A percentile compares a stretch with the other conserved stretches of the same genome.
phyloP scores from a whole-genome alignment of 64 coral and sea anemone species.

The Cladopsammia gracilis region DNA sequence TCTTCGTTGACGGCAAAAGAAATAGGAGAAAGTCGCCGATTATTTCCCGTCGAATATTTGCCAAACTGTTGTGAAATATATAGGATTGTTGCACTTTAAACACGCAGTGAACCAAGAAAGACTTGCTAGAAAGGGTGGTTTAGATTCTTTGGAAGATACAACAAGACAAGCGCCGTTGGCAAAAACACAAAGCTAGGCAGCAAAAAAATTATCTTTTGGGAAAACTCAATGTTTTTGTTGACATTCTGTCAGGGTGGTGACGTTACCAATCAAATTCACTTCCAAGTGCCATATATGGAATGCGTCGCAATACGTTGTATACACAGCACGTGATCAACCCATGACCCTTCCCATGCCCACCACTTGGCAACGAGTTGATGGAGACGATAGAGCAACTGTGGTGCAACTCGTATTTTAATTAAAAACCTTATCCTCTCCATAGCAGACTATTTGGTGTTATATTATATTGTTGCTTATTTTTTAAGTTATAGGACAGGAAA shows the following conservation, averaged over 20 bases:
- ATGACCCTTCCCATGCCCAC: not conserved
- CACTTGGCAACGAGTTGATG: too few relatives aligned
- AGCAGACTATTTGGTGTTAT: too few relatives aligned
- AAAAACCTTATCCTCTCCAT: too few relatives aligned
- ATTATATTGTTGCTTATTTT: too few relatives aligned
- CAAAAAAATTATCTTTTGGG: constrained; percentile 76
- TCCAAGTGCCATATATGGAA: constrained; percentile 81
- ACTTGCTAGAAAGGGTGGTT: not conserved
- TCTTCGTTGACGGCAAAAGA: not conserved
- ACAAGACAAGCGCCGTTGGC: not conserved
- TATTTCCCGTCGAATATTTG: not conserved
- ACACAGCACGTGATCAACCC: constrained; percentile 66
- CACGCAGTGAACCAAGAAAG: not conserved
- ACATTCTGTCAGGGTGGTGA: constrained; percentile 92
- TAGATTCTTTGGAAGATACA: not conserved
- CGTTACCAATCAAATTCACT: constrained; percentile 90
- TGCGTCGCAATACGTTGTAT: not conserved
- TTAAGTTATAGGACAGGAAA: too few relatives aligned
- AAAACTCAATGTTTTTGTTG: constrained; percentile 98
- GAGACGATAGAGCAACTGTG: too few relatives aligned
- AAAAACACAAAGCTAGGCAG: constrained; percentile 25
- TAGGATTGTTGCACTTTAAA: not conserved
- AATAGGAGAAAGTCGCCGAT: not conserved
- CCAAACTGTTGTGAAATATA: not conserved
- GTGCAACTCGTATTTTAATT: too few relatives aligned